Base-by-base conservation (phyloP, 2,888 invertebrate genomes). In the Maniola hyperantus region DNA sequence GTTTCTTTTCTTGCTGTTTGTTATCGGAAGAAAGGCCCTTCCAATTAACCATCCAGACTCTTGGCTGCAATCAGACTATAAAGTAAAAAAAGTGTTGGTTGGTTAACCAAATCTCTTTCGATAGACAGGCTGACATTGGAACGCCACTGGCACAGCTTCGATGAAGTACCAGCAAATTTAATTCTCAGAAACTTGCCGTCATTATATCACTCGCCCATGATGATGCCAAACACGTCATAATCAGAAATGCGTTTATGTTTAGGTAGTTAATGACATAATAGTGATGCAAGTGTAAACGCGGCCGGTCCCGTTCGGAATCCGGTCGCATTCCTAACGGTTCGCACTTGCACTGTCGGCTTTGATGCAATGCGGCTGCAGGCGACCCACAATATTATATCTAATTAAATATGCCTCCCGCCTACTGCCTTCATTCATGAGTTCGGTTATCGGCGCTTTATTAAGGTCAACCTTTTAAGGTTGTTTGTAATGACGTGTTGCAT, bases 301-400 rank as follows among this genome's bases (percentile, higher is more conserved):
- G 80, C 77, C 77, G 81, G 77, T 76, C 78, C 77, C 79, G 78
- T 77, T 79, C 71, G 87, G 85, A 89, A 87, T 89, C 88, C 85
- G 85, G 87, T 85, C 84, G 79, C 88, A 88, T 88, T 85, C 87
- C 87, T 88, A 88, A 85, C 87, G 83, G 86, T 79, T 79, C 78
- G 81, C 84, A 84, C 82, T 84, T 83, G 85, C 84, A 82, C 84
- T 83, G 82, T 79, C 81, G 81, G 78, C 75, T 80, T 82, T 79
- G 78, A 82, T 82, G 79, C 80, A 81, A 76, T 77, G 76, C 75
- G 78, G 78, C 73, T 74, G 70, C 78, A 55, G 73, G 69, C 74
- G 74, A 72, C 72, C 77, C 76, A 72, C 71, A 69, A 70, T 67
- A 76, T 75, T 74, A 75, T 75, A 75, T 77, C 67, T 71, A 71